phyloP scores from a whole-genome alignment of 2,113 vertebrate genomes.

The Alligator mississippiensis region DNA sequence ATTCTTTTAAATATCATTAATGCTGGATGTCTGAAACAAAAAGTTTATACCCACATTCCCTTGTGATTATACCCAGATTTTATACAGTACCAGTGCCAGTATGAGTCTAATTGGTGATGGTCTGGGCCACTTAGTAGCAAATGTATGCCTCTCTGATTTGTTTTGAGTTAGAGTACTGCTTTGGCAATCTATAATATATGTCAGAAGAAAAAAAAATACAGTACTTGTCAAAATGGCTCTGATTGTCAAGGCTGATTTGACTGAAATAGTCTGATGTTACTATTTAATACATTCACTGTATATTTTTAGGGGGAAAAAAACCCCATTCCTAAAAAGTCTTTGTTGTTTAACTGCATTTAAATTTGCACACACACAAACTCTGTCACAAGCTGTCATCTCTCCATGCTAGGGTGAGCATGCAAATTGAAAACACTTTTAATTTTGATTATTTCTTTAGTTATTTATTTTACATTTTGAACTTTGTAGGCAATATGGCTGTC shows the following conservation, averaged over 20 bases:
- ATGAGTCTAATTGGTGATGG: background rate
- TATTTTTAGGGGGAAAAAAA: background rate
- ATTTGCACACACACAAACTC: background rate
- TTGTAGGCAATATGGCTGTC: background rate
- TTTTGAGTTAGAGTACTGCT: background rate
- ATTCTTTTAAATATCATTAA: background rate
- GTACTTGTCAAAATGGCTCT: background rate
- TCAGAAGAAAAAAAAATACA: background rate
- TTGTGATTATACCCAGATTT: background rate
- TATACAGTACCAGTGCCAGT: background rate
- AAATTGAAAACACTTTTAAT: slow-evolving; percentile 3
- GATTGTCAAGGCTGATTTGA: background rate
- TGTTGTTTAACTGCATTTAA: background rate
- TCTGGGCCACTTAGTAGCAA: background rate
- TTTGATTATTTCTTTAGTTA: background rate
- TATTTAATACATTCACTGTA: background rate
- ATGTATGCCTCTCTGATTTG: background rate
- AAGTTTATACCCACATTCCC: background rate
- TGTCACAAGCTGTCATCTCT: background rate
- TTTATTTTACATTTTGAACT: background rate
- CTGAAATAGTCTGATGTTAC: background rate
- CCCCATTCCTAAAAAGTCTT: background rate
- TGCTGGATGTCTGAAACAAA: background rate
- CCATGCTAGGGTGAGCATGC: background rate
- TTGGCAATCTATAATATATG: background rate